Evolutionary conservation across 2,888 invertebrate genomes (phyloP), one percentile per base, ranked within the genome.

Genomic region (Agrochola circellaris): DNA sequence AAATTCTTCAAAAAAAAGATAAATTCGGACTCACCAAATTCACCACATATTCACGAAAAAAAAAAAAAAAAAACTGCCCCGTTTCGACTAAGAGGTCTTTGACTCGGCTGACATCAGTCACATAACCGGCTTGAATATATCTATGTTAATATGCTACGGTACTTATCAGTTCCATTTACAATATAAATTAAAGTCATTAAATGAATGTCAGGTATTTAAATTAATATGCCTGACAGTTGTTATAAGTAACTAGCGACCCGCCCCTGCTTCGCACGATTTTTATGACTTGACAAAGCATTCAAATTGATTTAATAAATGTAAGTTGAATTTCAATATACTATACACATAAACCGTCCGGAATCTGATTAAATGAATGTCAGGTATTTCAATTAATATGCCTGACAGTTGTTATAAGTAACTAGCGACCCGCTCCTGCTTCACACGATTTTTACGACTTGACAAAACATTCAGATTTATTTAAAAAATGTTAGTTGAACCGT

Each of bases 41-140:
- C 38, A 38, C 34, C 38, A 38, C n/a, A n/a, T n/a, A n/a, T n/a
- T n/a, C n/a, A n/a, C n/a, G n/a, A n/a, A n/a, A n/a, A n/a, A n/a
- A n/a, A n/a, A n/a, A n/a, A 38, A 38, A 38, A 38, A 38, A 38
- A 7, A 0, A 7, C 7, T 7, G 7, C 38, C 38, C 38, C 38
- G 38, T 38, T 38, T 38, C 38, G 20, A 6, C 13, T 15, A 15
- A 69, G 62, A 81, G 81, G 54, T 78, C 79, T 70, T 78, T 81
- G 72, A 73, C 83, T 83, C 45, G 48, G 38, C 54, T 6, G 5
- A 64, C 48, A n/a, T 38, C n/a, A 38, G 1, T 5, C 11, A n/a
- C 6, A 48, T 17, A 83, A 82, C 69, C 69, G 65, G 82, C 26
- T 84, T 66, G n/a, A 80, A 38, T 13, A 74, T 75, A 82, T 34